phyloP scores from a whole-genome alignment of 2,797 vertebrate genomes.

The Jordanella pulchra region DNA sequence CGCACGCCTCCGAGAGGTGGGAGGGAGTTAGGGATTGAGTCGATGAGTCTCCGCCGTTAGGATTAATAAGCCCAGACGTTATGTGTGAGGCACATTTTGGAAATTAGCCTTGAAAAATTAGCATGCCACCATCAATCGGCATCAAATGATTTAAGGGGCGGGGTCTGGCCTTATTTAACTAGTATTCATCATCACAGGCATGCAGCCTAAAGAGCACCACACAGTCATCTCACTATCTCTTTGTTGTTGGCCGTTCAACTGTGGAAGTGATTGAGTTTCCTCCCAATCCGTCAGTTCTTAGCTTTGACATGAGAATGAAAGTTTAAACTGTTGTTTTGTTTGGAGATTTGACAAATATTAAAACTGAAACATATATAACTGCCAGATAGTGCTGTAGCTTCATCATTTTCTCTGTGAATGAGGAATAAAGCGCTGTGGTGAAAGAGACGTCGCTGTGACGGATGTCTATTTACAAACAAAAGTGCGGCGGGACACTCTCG shows the following conservation, averaged over 20 bases:
- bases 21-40: neutral
- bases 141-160: slow-evolving; percentile 65
- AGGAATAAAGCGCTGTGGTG: slow-evolving; percentile 10
- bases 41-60: slow-evolving; percentile 46
- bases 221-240: slow-evolving; percentile 23
- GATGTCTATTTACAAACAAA: slow-evolving; percentile 65
- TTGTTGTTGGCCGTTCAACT: slow-evolving; percentile 44
- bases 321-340: slow-evolving; percentile 12
- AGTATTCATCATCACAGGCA: slow-evolving; percentile 43
- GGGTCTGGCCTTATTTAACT: slow-evolving; percentile 47
- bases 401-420: neutral
- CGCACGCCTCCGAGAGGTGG: slow-evolving; percentile 37
- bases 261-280: slow-evolving; percentile 22
- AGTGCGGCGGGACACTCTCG: slow-evolving; percentile 42
- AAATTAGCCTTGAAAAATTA: slow-evolving; percentile 81
- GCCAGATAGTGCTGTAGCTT: slow-evolving; percentile 9
- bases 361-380: slow-evolving; percentile 6
- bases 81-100: slow-evolving; percentile 73
- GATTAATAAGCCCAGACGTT: slow-evolving; percentile 78
- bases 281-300: slow-evolving; percentile 16
- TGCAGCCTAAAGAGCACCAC: slow-evolving; percentile 20
- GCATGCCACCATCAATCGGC: slow-evolving; percentile 70
- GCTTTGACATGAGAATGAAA: slow-evolving; percentile 9
- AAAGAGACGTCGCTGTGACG: slow-evolving; percentile 35
- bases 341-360: slow-evolving; percentile 14